Evolutionary conservation across 2,888 invertebrate genomes (phyloP), one percentile per base, ranked within the genome.

Genomic region (Arenicola marina): DNA sequence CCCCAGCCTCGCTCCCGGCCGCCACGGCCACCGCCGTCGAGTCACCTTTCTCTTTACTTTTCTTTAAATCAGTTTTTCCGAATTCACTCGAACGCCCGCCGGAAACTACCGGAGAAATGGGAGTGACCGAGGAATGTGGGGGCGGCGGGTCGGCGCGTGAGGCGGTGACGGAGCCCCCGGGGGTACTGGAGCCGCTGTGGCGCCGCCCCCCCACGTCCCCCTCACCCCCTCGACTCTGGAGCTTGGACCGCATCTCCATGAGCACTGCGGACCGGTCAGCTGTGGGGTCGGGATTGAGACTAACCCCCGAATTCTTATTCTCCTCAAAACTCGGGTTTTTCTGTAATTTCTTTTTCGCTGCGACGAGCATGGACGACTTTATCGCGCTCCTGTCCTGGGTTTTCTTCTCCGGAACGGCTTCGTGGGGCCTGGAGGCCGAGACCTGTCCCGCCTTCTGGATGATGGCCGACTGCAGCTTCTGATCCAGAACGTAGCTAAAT

Each of bases 401-500:
- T 3, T 28, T 56, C 29, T 55, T 46, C 18, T 61, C 59, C 29
- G 63, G 70, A 26, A 70, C 64, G 1, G 38, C 59, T 44, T 71
- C 70, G 51, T 71, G 67, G 1, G 67, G 67, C 28, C 56, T 62
- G 4, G 68, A 55, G 4, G 70, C 61, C 7, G 65, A 68, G 15
- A 71, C 65, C n/a, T 65, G 62, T 4, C 34, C 59, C 2, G 70
- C 70, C 33, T 59, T 51, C 33, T 61, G 63, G 21, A 57, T 66
- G 18, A 71, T 56, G 48, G 68, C 65, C 24, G 33, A 44, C 1
- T 65, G 67, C 33, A 64, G n/a, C 18, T 56, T 56, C 46, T 63
- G 43, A 53, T 69, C 70, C 24, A 62, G 31, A 3, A 72, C 26
- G 43, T 71, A 71, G 45, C 69, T 69, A 55, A 72, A 72, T 0